Percentiles rank a stretch among this genome's conserved stretches.
These are phyloP conservation scores for Diplodus sargus DNA, from an alignment of 2,797 vertebrate species.

Conservation along the genomic window DNA sequence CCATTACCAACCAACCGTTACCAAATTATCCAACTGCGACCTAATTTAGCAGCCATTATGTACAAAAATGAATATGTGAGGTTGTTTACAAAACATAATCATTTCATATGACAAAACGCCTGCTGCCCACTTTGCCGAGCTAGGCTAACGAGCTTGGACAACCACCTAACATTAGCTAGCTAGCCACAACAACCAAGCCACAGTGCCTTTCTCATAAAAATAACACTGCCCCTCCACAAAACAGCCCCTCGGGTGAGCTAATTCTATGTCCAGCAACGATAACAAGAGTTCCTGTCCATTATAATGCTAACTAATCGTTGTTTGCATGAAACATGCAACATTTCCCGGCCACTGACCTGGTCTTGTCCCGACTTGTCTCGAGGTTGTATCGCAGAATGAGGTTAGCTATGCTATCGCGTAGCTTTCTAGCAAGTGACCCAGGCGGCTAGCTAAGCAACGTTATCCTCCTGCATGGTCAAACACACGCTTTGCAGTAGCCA, in stretches of 20 bases:
- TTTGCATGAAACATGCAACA: conserved; percentile 14
- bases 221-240: conserved; percentile 24
- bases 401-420: conserved; percentile 75
- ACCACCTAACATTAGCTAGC: conserved; percentile 45
- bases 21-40: neutral
- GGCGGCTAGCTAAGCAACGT: conserved; percentile 54
- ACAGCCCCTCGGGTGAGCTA: neutral
- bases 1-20: neutral
- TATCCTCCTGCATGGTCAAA: conserved; percentile 63
- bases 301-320: neutral
- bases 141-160: conserved; percentile 51
- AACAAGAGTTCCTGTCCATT: fast-evolving
- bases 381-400: conserved; percentile 86
- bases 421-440: conserved; percentile 73
- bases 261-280: fast-evolving
- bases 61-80: fast-evolving
- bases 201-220: conserved; percentile 26
- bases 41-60: fast-evolving
- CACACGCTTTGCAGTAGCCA: conserved; percentile 27
- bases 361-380: conserved; percentile 89
- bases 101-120: neutral
- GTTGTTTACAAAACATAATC: neutral
- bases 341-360: conserved; percentile 84
- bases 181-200: conserved; percentile 65
- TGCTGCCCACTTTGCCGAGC: conserved; percentile 14